Percentiles rank a stretch among this genome's conserved stretches.
Evolutionary conservation across 2,888 invertebrate species (phyloP).

Genomic region (Carpatolechia fugitivella): DNA sequence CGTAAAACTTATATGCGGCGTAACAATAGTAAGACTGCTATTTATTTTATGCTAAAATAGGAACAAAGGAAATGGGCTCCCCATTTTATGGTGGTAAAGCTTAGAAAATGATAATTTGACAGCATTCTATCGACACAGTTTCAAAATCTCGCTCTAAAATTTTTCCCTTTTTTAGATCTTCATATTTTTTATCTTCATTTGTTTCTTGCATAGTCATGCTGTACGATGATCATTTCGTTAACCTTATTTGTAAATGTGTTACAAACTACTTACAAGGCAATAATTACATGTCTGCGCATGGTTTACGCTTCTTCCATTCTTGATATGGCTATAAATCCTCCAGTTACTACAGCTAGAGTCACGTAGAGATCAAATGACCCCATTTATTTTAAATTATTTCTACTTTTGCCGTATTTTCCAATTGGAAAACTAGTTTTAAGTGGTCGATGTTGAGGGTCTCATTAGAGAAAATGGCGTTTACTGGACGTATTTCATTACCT

Average conservation of each 20-base stretch:
- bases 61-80: too few species aligned
- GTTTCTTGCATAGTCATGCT: background rate
- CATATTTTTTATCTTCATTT: too few species aligned
- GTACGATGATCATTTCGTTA: background rate
- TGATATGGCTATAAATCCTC: background rate
- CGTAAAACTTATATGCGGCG: too few species aligned
- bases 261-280: background rate
- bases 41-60: too few species aligned
- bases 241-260: background rate
- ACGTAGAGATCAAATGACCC: background rate
- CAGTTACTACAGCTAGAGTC: background rate
- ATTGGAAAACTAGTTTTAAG: background rate
- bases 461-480: slow-evolving; percentile 4
- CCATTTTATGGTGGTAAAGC: too few species aligned
- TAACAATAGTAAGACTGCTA: too few species aligned
- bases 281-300: background rate
- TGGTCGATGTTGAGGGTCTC: background rate
- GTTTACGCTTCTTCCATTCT: background rate
- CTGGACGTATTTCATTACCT: slow-evolving; percentile 22
- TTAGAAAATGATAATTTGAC: too few species aligned
- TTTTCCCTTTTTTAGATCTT: too few species aligned
- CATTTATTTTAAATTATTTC: background rate
- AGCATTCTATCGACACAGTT: too few species aligned
- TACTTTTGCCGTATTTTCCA: background rate
- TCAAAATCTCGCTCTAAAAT: too few species aligned